Conservation (phyloP, 1,140 invertebrate species). For the Bombus difficillimus region DNA sequence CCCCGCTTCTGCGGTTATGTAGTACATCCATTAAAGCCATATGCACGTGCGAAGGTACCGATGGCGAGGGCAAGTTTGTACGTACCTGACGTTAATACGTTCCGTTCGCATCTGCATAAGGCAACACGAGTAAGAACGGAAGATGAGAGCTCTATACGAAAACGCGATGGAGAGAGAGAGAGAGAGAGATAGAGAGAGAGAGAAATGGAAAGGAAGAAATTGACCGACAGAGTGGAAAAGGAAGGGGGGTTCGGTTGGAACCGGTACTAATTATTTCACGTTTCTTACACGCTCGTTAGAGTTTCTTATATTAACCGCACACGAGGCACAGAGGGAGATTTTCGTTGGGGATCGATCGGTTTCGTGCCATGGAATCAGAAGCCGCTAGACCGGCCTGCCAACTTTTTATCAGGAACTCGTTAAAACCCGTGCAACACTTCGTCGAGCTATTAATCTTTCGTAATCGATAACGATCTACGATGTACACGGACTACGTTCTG, state of each 20-base stretch:
- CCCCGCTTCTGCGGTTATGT: slow-evolving; percentile 64
- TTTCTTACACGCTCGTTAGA: slow-evolving; percentile 73
- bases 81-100: slow-evolving; percentile 69
- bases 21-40: slow-evolving; percentile 71
- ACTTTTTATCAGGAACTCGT: slow-evolving; percentile 24
- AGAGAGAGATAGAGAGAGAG: not conserved
- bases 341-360: slow-evolving; percentile 29
- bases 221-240: not conserved
- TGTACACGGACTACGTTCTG: not conserved
- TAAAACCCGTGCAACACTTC: slow-evolving; percentile 45
- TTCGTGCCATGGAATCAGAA: slow-evolving; percentile 38
- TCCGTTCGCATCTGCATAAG: slow-evolving; percentile 68
- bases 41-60: slow-evolving; percentile 69
- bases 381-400: not conserved
- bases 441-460: slow-evolving; percentile 46
- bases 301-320: slow-evolving; percentile 55
- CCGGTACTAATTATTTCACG: slow-evolving; percentile 70
- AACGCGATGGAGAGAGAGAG: not conserved
- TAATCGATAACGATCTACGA: slow-evolving; percentile 47
- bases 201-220: slow-evolving; percentile 10
- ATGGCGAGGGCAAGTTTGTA: slow-evolving; percentile 67
- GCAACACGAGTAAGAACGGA: slow-evolving; percentile 54
- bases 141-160: not conserved
- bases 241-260: slow-evolving; percentile 28
- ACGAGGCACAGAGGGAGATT: not conserved